A percentile compares a stretch with the other conserved stretches of the same genome.
phyloP scores from a whole-genome alignment of 2,888 invertebrate species.

The Stramonita haemastoma region DNA sequence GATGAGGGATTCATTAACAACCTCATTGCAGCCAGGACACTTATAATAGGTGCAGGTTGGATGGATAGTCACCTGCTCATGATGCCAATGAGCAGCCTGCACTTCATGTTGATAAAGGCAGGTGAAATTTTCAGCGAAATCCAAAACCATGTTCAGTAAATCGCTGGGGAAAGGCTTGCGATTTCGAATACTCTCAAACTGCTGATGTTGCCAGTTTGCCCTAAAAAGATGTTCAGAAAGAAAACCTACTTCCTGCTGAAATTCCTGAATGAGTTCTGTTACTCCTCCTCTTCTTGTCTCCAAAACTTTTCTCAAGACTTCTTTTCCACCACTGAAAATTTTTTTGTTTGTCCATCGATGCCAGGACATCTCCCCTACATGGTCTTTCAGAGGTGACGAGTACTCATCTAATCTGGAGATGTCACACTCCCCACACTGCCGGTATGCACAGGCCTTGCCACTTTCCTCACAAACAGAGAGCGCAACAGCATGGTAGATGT shows the following conservation, averaged over 20 bases:
- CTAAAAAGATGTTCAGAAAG: neutral
- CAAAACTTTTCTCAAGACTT: neutral
- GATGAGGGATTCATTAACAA: neutral
- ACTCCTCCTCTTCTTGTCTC: neutral
- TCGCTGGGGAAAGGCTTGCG: neutral
- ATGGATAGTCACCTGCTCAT: conserved; percentile 19
- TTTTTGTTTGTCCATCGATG: conserved; percentile 8
- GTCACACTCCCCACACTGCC: neutral
- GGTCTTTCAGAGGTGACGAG: neutral
- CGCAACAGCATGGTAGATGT: conserved; percentile 20
- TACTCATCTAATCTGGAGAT: neutral
- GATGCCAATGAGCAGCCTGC: conserved; percentile 16
- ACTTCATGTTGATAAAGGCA: conserved; percentile 24
- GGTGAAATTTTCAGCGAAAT: conserved; percentile 28
- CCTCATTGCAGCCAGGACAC: neutral
- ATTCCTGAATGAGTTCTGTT: neutral
- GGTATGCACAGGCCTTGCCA: neutral
- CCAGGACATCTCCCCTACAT: neutral
- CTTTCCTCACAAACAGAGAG: neutral
- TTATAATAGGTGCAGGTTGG: neutral
- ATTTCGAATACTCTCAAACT: neutral
- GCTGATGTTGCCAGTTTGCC: conserved; percentile 11
- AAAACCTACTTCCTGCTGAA: neutral
- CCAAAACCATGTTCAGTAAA: neutral
- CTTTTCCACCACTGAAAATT: neutral